phyloP scores from a whole-genome alignment of 2,113 vertebrate species.

The Oryzias javanicus region DNA sequence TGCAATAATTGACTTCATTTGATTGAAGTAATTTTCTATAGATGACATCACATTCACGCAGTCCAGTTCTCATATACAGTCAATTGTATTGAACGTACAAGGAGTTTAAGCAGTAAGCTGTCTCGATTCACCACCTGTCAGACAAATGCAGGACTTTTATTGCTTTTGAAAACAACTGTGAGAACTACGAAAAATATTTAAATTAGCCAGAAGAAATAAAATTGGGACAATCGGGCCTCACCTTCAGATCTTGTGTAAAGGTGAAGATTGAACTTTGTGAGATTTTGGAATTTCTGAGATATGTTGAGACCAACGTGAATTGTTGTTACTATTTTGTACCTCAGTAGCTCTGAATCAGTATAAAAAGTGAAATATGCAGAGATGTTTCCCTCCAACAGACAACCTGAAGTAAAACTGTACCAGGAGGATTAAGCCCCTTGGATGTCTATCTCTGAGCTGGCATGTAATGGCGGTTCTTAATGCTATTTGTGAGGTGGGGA shows the following conservation, averaged over 20 bases:
- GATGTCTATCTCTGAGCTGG: constrained; percentile 26
- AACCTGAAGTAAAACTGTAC: constrained; percentile 25
- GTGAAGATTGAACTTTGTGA: not conserved
- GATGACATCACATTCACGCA: too few species aligned
- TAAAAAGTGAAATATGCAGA: constrained; percentile 16
- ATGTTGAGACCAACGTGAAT: constrained; percentile 36
- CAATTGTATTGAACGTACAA: too few species aligned
- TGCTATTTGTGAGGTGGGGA: constrained; percentile 11
- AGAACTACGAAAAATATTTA: not conserved
- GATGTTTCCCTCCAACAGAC: constrained; percentile 26
- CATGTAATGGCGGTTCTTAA: constrained; percentile 32
- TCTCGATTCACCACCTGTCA: too few species aligned
- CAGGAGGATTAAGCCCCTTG: constrained; percentile 33
- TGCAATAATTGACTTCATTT: too few species aligned
- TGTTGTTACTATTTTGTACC: constrained; percentile 10
- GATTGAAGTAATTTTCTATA: too few species aligned
- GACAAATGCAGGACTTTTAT: too few species aligned
- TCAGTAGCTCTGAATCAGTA: constrained; percentile 16
- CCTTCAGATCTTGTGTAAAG: constrained; percentile 1
- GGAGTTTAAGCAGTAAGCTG: too few species aligned
- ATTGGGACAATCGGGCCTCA: too few species aligned
- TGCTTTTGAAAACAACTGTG: too few species aligned
- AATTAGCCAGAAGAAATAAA: too few species aligned
- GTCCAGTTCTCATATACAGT: too few species aligned
- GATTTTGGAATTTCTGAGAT: constrained; percentile 7